Base-by-base conservation (phyloP, 2,113 vertebrate species). In the Poecile atricapillus region DNA sequence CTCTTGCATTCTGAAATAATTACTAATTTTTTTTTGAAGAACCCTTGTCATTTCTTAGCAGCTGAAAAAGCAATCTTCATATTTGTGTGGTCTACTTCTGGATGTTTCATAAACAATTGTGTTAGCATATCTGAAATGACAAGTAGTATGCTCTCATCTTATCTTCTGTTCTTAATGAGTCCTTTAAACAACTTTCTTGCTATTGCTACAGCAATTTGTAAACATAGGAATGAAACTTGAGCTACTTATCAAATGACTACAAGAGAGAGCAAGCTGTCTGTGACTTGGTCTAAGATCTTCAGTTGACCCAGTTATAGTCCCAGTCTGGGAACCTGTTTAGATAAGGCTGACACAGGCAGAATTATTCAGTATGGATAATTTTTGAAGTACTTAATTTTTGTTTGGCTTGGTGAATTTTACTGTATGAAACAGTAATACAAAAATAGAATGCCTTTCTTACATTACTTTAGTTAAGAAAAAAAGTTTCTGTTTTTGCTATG, bases 1-100 rank as follows among this genome's bases (percentile, higher is more conserved):
- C 16, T 53, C 17, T 56, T 82, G 23, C 23, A 27, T 64, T 47
- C 30, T 74, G 21, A 23, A 44, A 6, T 64, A 70, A 37, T 47
- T 44, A 33, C 50, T 56, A 3, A 3, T 24, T n/a, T 58, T n/a
- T 35, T 69, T 77, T 86, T 55, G 3, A 55, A 47, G 39, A 77
- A 31, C 4, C 16, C 1, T 11, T 64, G 8, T 44, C 21, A 23
- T 76, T 73, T 73, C 17, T 19, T 47, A 50, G 39, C 8, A 88
- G 37, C 15, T 0, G 0, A 16, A 68, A 64, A 27, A 4, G 7
- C 2, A 0, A 4, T 41, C 14, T 49, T 67, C 3, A 1, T 73
- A 12, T 41, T 59, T 31, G 4, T 35, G 6, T 46, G 3, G 3
- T 73, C 11, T 47, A 8, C 41, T 81, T 39, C 25, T 89, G 46